These are phyloP conservation scores for Equus quagga DNA, from an alignment of 2,113 vertebrate genomes.

Conservation along the genomic window DNA sequence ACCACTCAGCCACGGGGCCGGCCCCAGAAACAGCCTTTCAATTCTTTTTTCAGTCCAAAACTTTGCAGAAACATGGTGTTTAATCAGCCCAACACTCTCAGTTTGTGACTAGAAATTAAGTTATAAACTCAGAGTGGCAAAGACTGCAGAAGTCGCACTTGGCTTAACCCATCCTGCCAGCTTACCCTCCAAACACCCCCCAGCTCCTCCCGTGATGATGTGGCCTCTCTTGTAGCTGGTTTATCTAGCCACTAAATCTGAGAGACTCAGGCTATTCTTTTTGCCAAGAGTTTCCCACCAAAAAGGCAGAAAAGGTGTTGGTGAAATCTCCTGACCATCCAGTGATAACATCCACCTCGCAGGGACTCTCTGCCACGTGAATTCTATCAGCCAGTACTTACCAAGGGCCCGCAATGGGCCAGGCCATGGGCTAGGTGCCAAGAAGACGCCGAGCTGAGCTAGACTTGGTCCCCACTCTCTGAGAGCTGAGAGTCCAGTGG, in stretches of 20 bases:
- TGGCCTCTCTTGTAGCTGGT: background rate
- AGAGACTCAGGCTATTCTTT: background rate
- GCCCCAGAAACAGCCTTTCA: background rate
- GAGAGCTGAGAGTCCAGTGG: background rate
- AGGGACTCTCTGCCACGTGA: background rate
- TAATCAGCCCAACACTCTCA: background rate
- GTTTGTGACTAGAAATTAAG: conserved; percentile 35
- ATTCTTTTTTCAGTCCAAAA: background rate
- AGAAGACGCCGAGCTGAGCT: background rate
- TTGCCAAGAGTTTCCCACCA: background rate
- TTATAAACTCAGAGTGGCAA: background rate
- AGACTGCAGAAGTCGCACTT: background rate
- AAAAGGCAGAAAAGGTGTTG: background rate
- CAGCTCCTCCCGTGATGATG: background rate
- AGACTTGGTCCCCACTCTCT: background rate
- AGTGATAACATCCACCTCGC: background rate
- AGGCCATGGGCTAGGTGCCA: background rate
- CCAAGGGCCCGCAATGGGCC: background rate
- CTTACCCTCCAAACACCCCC: background rate
- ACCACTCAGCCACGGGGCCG: no score
- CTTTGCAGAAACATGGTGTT: background rate
- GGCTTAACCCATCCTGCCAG: background rate
- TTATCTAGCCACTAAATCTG: background rate
- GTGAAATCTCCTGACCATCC: background rate
- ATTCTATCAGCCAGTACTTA: rapidly evolving